Evolutionary conservation across 2,888 invertebrate species (phyloP), one percentile per base, ranked within the genome.

Genomic region (Lissonota sp.): DNA sequence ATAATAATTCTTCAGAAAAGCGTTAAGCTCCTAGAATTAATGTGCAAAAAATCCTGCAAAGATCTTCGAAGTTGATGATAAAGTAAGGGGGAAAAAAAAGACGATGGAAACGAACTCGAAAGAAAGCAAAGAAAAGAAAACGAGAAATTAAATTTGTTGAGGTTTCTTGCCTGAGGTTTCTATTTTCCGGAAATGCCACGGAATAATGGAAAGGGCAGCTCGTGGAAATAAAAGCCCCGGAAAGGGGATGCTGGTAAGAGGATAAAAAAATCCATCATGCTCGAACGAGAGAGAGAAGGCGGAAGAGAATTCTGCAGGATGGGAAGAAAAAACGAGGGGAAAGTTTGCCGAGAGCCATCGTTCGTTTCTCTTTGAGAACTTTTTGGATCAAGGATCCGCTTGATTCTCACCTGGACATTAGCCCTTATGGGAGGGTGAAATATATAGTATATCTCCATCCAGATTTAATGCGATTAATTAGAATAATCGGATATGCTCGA

Each of bases 101-200:
- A 58, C 4, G 12, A 40, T n/a, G n/a, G 14, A 53, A 53, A 53
- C 16, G 5, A 5, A 5, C 16, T 42, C 3, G 40, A 62, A 63
- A 37, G 5, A 70, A n/a, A 55, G 63, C 14, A 60, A 49, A 8
- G 26, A 39, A 62, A 53, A 12, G 46, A 40, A 39, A 62, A 66
- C 14, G 12, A 14, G 37, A 63, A 76, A 70, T 63, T 70, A 76
- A 70, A 76, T 70, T 70, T 39, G 44, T 63, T 70, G 49, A 14
- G 40, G 46, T 51, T 12, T 16, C 37, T 66, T 42, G 58, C 58
- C 58, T 57, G 6, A 46, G 10, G 49, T n/a, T 26, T 62, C 26
- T 6, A 42, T 10, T 55, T 5, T 8, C 6, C 10, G 12, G 16
- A 55, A 16, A 37, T 40, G 42, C 44, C 8, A 12, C 10, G 26